Evolutionary conservation across 2,888 invertebrate species (phyloP), one percentile per base, ranked within the genome.

Genomic region (Drosophila tripunctata): DNA sequence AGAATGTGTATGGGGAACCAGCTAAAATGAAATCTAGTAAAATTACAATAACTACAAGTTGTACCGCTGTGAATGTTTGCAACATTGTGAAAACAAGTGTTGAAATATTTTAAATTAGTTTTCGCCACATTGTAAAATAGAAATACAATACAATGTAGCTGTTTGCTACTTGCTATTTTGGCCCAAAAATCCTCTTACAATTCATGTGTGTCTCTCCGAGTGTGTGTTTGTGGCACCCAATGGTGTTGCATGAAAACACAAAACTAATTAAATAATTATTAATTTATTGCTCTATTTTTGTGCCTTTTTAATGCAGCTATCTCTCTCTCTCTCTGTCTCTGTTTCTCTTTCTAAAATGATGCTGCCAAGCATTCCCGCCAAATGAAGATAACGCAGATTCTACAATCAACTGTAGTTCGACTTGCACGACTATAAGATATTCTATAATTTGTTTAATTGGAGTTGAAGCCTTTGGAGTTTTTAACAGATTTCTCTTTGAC

Each of bases 71-170:
- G 12, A 30, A 17, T 45, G 44, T 17, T 31, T 43, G 36, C 56
- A 55, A 51, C 43, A 65, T 71, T 66, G 36, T 60, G n/a, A n/a
- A 67, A 79, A 79, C 85, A 85, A 80, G 86, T 83, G 83, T 80
- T 83, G 78, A 87, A 85, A 87, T 87, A 79, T 87, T 87, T 85
- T 62, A 81, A 87, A 84, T 85, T 87, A 85, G 85, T 87, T 85
- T 87, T 86, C 43, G 64, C 70, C 48, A 62, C 54, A 4, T 55
- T 70, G 38, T 41, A 62, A 43, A 52, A 54, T 54, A 50, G 22
- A 57, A 40, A 48, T 35, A 36, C 19, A 52, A 27, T 12, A 35
- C 69, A 79, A 70, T 72, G 52, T 57, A 62, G 65, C 58, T 64
- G 64, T 66, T 48, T 19, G 41, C 31, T 50, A 41, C n/a, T n/a